Base-by-base conservation (phyloP, 2,888 invertebrate genomes). In the Sphinx pinastri region DNA sequence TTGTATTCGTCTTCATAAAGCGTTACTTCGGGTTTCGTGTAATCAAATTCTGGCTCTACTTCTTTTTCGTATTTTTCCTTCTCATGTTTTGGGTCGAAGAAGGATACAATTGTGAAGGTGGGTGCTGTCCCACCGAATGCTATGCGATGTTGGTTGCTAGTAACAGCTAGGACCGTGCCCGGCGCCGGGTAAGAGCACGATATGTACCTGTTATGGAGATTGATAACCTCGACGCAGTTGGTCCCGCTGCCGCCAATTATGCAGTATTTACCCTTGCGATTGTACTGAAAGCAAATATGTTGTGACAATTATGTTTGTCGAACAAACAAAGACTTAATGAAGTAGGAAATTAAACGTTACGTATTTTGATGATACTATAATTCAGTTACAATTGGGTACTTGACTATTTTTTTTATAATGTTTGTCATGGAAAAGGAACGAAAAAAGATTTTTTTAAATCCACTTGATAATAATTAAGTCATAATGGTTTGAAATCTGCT, bases 171-270 rank as follows among this genome's bases (percentile, higher is more conserved):
- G 3, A 94, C 77, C 0, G 87, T 76, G 1, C 94, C 94, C 0
- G 82, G 70, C 0, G 87, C 84, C 0, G 92, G 93, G 63, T 93
- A 93, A 0, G 92, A 92, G 70, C 93, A 94, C 11, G 86, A 75
- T 63, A 94, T 92, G 74, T 92, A 92, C 6, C 94, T 82, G 74
- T 94, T 92, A 80, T 94, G 92, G 0, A 94, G 85, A 73, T 94
- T 94, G 68, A 94, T 87, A 5, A 93, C 88, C 76, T 94, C 94
- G 0, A 94, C 82, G 73, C 92, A 90, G 51, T 86, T 88, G 2
- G 94, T 93, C 0, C 94, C 94, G 55, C 94, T 93, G 60, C 94
- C 94, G 4, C 94, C 94, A 16, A 93, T 85, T 59, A 94, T 85
- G 0, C 81, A 92, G 76, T 94, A 94, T 73, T 94, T 94, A 1